Base-by-base conservation (phyloP, 23 tunicate species). In the Diplosoma virens region DNA sequence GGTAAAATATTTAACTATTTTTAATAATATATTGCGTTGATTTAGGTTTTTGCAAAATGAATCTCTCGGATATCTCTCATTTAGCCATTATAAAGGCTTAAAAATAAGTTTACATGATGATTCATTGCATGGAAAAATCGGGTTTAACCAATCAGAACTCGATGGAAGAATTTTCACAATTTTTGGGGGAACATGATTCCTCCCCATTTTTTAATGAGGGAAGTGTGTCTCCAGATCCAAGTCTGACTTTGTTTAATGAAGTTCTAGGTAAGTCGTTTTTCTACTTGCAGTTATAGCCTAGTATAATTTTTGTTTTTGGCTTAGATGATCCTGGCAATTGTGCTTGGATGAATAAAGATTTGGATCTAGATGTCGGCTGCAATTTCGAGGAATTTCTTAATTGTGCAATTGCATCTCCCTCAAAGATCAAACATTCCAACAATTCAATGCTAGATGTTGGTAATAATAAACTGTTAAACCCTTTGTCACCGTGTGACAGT, bases 1-100 rank as follows among this genome's bases (percentile, higher is more conserved):
- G n/a, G n/a, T n/a, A n/a, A n/a, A n/a, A n/a, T n/a, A n/a, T n/a
- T n/a, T n/a, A n/a, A n/a, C n/a, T n/a, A n/a, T n/a, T n/a, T n/a
- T n/a, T n/a, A n/a, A n/a, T n/a, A n/a, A n/a, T n/a, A n/a, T n/a
- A n/a, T n/a, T n/a, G n/a, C n/a, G n/a, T n/a, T n/a, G n/a, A n/a
- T 29, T 21, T 66, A 89, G 96, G 27, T 72, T 48, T 54, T 69
- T 78, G 77, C 81, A 78, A 35, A 33, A 89, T 89, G 96, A 77
- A 81, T 32, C 66, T 17, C 29, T 34, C 53, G 0, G n/a, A 47
- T 56, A 58, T 25, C 28, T 56, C 0, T 32, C 17, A 25, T 23
- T 3, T 67, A 82, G 87, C 82, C 89, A 77, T 33, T 47, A 67
- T 58, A 47, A 23, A 67, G 89, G 89, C 82, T 84, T 76, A 67